Conservation (phyloP, 92 coral and sea anemone species). For the Umimayanthus kanabou region DNA sequence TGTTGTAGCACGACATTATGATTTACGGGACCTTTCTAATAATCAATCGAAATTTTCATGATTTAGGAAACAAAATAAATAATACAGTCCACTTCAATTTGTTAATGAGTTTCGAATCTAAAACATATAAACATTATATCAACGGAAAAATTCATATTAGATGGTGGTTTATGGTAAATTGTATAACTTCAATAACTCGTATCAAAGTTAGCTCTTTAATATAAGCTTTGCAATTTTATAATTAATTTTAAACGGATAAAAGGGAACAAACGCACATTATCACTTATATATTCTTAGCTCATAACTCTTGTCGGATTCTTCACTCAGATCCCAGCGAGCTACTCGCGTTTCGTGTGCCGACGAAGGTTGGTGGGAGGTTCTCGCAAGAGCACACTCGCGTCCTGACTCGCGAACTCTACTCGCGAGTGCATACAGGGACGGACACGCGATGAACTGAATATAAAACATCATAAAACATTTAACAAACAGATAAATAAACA, state of each 20-base stretch:
- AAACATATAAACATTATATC: too few relatives aligned
- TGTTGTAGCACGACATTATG: too few relatives aligned
- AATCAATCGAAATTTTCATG: background rate
- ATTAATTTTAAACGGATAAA: background rate
- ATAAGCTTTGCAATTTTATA: background rate
- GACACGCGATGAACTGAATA: too few relatives aligned
- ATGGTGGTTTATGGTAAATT: too few relatives aligned
- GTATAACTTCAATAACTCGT: too few relatives aligned
- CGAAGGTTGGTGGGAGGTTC: slow-evolving; percentile 1
- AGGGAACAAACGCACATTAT: background rate
- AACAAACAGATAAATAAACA: too few relatives aligned
- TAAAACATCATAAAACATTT: too few relatives aligned
- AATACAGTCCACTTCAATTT: background rate
- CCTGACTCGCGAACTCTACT: background rate
- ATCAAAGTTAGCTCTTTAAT: too few relatives aligned
- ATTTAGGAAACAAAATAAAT: background rate
- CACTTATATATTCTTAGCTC: background rate
- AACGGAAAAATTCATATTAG: too few relatives aligned
- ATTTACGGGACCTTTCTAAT: too few relatives aligned
- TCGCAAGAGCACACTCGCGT: background rate
- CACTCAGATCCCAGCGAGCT: background rate
- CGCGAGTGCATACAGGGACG: too few relatives aligned
- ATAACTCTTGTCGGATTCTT: background rate
- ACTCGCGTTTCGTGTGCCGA: slow-evolving; percentile 4
- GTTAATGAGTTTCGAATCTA: background rate